These are phyloP conservation scores for Babyrousa celebensis DNA, from an alignment of 2,797 vertebrate genomes.

Conservation along the genomic window DNA sequence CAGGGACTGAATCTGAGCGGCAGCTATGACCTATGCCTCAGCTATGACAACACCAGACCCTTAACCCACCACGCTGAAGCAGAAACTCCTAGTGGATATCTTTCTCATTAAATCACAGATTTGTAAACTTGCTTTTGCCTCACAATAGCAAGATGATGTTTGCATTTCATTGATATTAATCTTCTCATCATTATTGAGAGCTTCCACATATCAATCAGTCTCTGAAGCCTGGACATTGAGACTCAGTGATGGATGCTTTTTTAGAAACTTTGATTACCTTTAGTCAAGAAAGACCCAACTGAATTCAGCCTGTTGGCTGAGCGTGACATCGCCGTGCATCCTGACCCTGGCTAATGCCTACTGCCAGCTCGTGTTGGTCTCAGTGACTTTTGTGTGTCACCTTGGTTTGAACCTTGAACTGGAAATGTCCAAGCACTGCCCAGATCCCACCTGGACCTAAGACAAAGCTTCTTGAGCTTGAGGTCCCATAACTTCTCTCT, in stretches of 20 bases:
- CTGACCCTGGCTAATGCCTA: not conserved
- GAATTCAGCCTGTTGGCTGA: not conserved
- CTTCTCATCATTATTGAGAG: slow-evolving; percentile 14
- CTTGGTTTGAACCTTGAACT: slow-evolving; percentile 9
- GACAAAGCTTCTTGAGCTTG: not conserved
- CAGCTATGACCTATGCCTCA: no score
- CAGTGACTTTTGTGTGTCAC: not conserved
- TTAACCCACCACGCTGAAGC: no score
- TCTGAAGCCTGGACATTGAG: not conserved
- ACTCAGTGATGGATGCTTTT: not conserved
- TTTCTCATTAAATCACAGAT: slow-evolving; percentile 51
- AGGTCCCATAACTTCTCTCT: not conserved
- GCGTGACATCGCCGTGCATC: not conserved
- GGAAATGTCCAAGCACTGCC: not conserved
- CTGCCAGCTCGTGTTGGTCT: not conserved
- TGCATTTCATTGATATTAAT: slow-evolving; percentile 18
- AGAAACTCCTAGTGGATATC: not conserved
- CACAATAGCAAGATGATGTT: not conserved
- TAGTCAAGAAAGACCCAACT: not conserved
- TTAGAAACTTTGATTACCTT: slow-evolving; percentile 16
- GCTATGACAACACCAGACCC: no score
- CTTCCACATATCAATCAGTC: not conserved
- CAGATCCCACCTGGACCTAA: not conserved
- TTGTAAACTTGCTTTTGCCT: slow-evolving; percentile 37
- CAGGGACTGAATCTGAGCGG: no score